Evolutionary conservation across 1,140 invertebrate species (phyloP), one percentile per base, ranked within the genome.

Genomic region (Ceratoteleas bidentatus): DNA sequence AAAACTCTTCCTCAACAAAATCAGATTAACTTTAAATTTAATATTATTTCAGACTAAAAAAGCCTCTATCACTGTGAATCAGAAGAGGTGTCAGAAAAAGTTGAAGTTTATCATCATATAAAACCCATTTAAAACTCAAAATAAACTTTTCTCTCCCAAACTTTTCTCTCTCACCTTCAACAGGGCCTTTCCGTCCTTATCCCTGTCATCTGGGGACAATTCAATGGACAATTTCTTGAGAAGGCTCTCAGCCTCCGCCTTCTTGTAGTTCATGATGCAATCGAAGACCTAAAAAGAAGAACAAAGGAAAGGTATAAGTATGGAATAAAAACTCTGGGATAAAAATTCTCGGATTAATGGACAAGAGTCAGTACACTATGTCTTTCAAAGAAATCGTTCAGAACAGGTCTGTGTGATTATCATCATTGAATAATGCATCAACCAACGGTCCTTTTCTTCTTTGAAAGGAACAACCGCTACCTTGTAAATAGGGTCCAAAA

Each of bases 401-500:
- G 85, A 85, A 87, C 85, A 88, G 85, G 84, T 87, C 85, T 89
- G 86, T 88, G 80, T 72, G 69, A 72, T 43, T 56, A 50, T 74
- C 69, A 74, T 80, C 57, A 74, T 47, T 9, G 7, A 6, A 10
- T 7, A 4, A 6, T 47, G n/a, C 7, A 47, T n/a, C 3, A 6
- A 47, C 7, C n/a, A 47, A 13, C 7, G n/a, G n/a, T n/a, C n/a
- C n/a, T n/a, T n/a, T 38, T 38, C 36, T 5, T 9, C n/a, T 11
- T 5, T 50, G 24, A 56, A 56, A 36, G 13, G 14, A 14, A 32
- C 2, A 9, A n/a, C 11, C 68, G 56, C 83, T 91, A 95, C 95
- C 94, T 99, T 99, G 94, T 99, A 99, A 92, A 99, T 99, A 50
- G 99, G 99, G 86, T 99, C 98, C 92, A 99, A 93, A 84, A 99